phyloP scores from a whole-genome alignment of 2,113 vertebrate genomes.

The Pimephales promelas region DNA sequence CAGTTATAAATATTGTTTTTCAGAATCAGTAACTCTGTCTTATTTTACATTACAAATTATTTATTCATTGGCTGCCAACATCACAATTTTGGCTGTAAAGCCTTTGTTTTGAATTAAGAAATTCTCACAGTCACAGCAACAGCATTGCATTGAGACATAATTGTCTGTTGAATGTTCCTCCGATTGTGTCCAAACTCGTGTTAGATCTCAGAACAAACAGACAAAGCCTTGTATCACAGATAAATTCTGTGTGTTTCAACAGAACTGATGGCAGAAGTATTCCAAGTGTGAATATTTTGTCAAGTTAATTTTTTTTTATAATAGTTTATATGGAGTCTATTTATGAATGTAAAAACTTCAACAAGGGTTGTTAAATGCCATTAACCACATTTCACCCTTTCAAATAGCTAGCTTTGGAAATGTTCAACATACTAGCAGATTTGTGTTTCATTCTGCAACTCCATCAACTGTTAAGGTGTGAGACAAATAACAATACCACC shows the following conservation, averaged over 20 bases:
- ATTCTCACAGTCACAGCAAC: constrained; percentile 15
- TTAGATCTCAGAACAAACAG: constrained; percentile 29
- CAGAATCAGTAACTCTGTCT: constrained; percentile 10
- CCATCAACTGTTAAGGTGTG: constrained; percentile 37
- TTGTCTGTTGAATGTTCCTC: constrained; percentile 33
- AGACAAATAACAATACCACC: constrained; percentile 47
- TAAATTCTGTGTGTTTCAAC: constrained; percentile 13
- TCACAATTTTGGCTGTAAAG: constrained; percentile 29
- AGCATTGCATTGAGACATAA: constrained; percentile 13
- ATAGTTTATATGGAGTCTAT: constrained; percentile 6
- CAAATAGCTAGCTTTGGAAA: background rate
- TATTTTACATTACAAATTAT: constrained; percentile 30
- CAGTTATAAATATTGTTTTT: background rate
- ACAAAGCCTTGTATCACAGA: constrained; percentile 22
- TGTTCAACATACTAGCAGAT: constrained; percentile 22
- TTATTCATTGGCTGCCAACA: constrained; percentile 12
- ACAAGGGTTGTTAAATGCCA: constrained; percentile 2
- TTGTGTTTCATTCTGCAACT: constrained; percentile 39
- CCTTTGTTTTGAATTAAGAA: constrained; percentile 42
- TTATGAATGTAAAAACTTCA: background rate
- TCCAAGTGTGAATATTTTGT: constrained; percentile 8
- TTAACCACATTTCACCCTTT: background rate
- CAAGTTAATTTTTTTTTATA: background rate
- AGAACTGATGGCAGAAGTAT: constrained; percentile 15
- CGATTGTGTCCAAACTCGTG: constrained; percentile 31